These are phyloP conservation scores for Haliclystus octoradiatus DNA, from an alignment of 30 jellyfish, hydroid and myxozoan species.

Conservation along the genomic window DNA sequence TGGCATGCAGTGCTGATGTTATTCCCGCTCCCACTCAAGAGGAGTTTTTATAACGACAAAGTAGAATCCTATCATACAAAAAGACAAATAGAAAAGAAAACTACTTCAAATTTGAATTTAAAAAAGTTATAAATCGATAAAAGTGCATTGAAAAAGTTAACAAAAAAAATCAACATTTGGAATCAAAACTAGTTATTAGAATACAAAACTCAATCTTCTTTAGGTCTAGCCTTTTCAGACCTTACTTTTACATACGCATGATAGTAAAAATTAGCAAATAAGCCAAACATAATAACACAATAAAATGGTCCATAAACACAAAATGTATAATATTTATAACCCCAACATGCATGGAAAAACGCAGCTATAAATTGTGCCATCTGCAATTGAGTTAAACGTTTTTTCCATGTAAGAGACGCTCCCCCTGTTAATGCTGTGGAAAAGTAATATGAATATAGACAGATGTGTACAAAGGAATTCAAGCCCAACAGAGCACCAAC, in stretches of 20 bases:
- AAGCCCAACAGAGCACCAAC: constrained; percentile 52
- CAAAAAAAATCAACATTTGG: too few species aligned
- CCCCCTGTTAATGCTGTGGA: constrained; percentile 25
- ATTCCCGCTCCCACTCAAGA: too few species aligned
- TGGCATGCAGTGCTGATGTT: too few species aligned
- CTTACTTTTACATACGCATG: constrained; percentile 37
- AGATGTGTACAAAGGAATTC: constrained; percentile 74
- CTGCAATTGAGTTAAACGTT: constrained; percentile 65
- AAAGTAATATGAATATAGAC: constrained; percentile 62
- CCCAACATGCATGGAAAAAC: constrained; percentile 33
- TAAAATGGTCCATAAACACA: constrained; percentile 60
- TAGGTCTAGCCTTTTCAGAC: neutral
- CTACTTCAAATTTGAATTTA: too few species aligned
- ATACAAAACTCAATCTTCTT: too few species aligned
- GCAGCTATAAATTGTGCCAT: constrained; percentile 60
- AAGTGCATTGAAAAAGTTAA: too few species aligned
- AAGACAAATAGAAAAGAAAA: too few species aligned
- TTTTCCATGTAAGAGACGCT: constrained; percentile 42
- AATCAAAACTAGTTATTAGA: too few species aligned
- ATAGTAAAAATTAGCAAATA: constrained; percentile 63
- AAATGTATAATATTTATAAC: constrained; percentile 64
- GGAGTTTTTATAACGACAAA: too few species aligned
- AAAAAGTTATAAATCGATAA: too few species aligned
- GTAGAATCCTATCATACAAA: too few species aligned
- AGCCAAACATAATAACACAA: constrained; percentile 50